These are phyloP conservation scores for Bubo scandiacus DNA, from an alignment of 2,113 vertebrate genomes.

Conservation along the genomic window DNA sequence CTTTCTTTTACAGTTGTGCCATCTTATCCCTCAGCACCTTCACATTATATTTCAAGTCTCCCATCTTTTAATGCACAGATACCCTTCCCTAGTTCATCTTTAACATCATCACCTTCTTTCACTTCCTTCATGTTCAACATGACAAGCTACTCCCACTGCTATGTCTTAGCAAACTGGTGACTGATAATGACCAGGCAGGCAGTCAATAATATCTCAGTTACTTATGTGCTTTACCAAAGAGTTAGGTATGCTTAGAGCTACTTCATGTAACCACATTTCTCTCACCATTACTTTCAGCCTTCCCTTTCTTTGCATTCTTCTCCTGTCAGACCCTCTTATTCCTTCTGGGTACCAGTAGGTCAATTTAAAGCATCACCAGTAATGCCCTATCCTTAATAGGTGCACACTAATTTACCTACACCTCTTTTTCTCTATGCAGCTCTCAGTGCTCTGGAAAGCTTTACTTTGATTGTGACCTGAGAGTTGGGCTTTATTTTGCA, in stretches of 20 bases:
- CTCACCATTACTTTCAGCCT: not conserved
- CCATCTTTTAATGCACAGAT: not conserved
- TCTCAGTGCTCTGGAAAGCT: not conserved
- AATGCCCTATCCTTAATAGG: not conserved
- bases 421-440: fast-evolving
- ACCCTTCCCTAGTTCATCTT: not conserved
- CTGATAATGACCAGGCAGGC: not conserved
- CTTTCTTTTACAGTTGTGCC: not conserved
- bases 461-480: not conserved
- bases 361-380: not conserved
- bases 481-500: not conserved
- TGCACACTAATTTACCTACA: not conserved
- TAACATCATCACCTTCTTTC: not conserved
- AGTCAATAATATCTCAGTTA: not conserved
- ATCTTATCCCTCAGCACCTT: not conserved
- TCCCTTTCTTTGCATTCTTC: not conserved
- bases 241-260: not conserved
- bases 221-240: not conserved
- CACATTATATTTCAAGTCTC: not conserved
- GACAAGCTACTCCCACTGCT: not conserved
- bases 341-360: not conserved
- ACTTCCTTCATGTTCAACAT: not conserved
- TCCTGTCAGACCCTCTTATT: not conserved
- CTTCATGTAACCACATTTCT: not conserved
- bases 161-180: not conserved